Conservation (phyloP, 2,888 invertebrate genomes). For the Achlya flavicornis region DNA sequence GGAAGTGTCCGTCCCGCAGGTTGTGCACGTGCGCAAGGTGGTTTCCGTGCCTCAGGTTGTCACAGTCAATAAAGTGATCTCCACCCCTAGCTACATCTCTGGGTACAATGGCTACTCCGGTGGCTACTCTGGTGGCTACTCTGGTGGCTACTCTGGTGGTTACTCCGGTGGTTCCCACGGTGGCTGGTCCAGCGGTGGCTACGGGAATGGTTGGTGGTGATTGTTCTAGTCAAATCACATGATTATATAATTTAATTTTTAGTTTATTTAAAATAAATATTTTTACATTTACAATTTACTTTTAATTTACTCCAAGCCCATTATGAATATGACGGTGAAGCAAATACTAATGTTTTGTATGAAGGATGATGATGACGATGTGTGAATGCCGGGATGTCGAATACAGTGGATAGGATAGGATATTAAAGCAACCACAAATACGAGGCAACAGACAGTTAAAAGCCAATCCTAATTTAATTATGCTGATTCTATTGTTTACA, state of each 20-base stretch:
- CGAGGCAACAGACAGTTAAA: no score
- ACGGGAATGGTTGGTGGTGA: slow-evolving; percentile 7
- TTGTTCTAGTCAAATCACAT: background rate
- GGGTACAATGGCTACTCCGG: slow-evolving; percentile 21
- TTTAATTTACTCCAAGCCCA: background rate
- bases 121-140: slow-evolving; percentile 6
- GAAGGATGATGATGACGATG: no score
- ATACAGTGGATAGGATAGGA: no score
- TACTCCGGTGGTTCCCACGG: background rate
- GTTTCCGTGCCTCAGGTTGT: slow-evolving; percentile 61
- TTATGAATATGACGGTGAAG: no score
- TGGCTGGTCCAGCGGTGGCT: slow-evolving; percentile 1
- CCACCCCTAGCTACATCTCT: slow-evolving; percentile 39
- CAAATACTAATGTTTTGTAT: no score
- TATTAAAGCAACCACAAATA: no score
- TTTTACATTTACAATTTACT: background rate
- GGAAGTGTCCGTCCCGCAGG: slow-evolving; percentile 49
- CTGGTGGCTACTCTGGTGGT: background rate
- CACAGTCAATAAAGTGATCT: slow-evolving; percentile 51
- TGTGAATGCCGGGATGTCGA: no score
- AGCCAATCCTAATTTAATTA: no score
- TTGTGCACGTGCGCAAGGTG: slow-evolving; percentile 52
- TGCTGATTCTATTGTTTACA: no score
- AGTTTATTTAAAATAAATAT: slow-evolving; percentile 2
- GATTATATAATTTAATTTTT: slow-evolving; percentile 2